These are phyloP conservation scores for Hyles euphorbiae DNA, from an alignment of 1,140 invertebrate species.

Conservation along the genomic window DNA sequence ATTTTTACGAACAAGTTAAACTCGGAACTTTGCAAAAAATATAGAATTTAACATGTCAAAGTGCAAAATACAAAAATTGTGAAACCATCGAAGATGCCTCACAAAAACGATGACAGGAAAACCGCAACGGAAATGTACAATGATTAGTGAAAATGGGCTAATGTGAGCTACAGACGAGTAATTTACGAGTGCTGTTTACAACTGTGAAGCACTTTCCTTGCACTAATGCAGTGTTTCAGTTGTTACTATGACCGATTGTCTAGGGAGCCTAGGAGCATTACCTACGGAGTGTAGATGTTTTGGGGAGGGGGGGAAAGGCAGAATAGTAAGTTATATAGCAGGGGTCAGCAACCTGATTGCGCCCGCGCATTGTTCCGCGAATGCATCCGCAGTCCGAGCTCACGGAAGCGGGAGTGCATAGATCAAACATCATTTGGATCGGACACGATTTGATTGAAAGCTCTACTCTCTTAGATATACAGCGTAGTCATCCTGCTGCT, in stretches of 20 bases:
- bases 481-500: no score
- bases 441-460: neutral
- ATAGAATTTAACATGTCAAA: no score
- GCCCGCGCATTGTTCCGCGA: constrained; percentile 40
- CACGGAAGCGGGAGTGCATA: constrained; percentile 26
- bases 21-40: no score
- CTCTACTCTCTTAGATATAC: no score
- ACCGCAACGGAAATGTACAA: no score
- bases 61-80: no score
- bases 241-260: constrained; percentile 2
- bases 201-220: neutral
- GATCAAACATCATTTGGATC: constrained; percentile 1
- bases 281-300: neutral
- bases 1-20: no score
- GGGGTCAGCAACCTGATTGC: constrained; percentile 28
- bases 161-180: neutral
- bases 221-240: constrained; percentile 1
- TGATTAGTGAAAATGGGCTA: no score
- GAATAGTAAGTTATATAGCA: neutral
- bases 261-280: no score
- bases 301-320: neutral
- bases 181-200: neutral
- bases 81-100: no score
- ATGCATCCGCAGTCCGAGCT: constrained; percentile 22
- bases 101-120: no score